Evolutionary conservation across 2,113 vertebrate species (phyloP), one percentile per base, ranked within the genome.

Genomic region (Zosterops japonicus): DNA sequence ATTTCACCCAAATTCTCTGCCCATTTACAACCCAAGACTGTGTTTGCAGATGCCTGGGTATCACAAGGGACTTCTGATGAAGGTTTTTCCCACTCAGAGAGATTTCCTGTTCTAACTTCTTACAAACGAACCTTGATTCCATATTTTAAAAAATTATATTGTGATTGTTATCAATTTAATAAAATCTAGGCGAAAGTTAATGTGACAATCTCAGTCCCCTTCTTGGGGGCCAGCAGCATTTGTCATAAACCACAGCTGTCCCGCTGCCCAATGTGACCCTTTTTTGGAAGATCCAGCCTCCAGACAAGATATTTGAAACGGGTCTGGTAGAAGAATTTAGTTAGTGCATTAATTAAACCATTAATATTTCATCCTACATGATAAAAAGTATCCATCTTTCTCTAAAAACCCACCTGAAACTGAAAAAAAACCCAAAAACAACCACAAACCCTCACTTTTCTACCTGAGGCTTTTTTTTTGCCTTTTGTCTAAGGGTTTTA

Each of bases 251-350:
- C 14, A 36, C 4, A 68, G 11, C 6, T 65, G 9, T 3, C 7
- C 68, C 0, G 0, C 11, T 77, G 46, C 8, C 17, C 2, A 17
- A 1, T 13, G 6, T 83, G 6, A 2, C 4, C 5, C 4, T 1
- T 31, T 63, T 82, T 36, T 18, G 8, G 39, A 83, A 56, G 12
- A 17, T 8, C 5, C 17, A 68, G 14, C 5, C 67, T 55, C 19
- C 28, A 71, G 16, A 35, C 12, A 75, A 76, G 52, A 2, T 12
- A 25, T 25, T 64, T 8, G 11, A 83, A 87, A 55, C 22, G 0
- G 1, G 0, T 44, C 67, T 46, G 5, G 3, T 69, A 14, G 35
- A 64, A 60, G 9, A 63, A 53, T 13, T 53, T 75, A 16, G 1
- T 49, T 64, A 42, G 5, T 2, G 7, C 7, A 36, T 67, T 75